phyloP scores from a whole-genome alignment of 2,797 vertebrate genomes.

The Gymnodraco acuticeps region DNA sequence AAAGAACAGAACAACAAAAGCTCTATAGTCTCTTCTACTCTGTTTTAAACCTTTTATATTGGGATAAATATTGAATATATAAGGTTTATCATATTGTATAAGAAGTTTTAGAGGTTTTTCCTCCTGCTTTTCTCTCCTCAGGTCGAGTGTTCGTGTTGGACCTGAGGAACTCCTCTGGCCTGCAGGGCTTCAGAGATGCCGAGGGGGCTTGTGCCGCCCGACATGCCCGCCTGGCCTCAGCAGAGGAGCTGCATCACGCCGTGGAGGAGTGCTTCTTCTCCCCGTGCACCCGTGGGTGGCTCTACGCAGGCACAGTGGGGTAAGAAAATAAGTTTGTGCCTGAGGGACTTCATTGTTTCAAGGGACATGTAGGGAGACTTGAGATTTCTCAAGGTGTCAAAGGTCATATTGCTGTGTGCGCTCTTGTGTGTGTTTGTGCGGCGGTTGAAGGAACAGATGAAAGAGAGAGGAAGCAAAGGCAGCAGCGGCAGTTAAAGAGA shows the following conservation, averaged over 20 bases:
- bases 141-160: constrained; percentile 91
- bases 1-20: too few relatives aligned
- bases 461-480: constrained; percentile 53
- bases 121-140: constrained; percentile 68
- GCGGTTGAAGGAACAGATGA: constrained; percentile 43
- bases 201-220: constrained; percentile 84
- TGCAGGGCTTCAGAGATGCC: constrained; percentile 79
- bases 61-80: neutral
- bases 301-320: constrained; percentile 89
- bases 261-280: constrained; percentile 90
- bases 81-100: neutral
- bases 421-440: neutral
- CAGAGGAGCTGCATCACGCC: constrained; percentile 88
- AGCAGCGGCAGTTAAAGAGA: constrained; percentile 37
- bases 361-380: neutral
- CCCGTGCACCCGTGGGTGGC: constrained; percentile 90
- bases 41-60: too few relatives aligned
- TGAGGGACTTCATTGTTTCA: constrained; percentile 24
- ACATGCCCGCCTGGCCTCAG: constrained; percentile 88
- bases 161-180: constrained; percentile 83
- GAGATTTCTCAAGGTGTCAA: constrained; percentile 52
- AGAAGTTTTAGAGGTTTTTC: neutral
- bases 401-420: constrained; percentile 52
- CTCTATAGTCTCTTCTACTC: too few relatives aligned
- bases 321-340: constrained; percentile 77